Evolutionary conservation across 1,140 invertebrate genomes (phyloP).

Genomic region (Oryzaephilus surinamensis): DNA sequence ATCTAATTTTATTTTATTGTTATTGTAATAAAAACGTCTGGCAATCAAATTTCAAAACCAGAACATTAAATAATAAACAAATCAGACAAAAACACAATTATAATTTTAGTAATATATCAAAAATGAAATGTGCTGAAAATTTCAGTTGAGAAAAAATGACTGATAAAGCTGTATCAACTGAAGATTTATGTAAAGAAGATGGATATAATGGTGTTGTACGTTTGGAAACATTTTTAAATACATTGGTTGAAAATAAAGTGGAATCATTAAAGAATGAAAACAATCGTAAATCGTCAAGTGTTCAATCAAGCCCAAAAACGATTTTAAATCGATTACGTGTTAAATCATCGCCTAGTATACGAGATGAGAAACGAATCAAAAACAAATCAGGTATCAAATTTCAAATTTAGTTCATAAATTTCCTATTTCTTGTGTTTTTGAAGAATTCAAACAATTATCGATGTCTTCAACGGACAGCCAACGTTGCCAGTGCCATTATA

Average conservation of each 20-base stretch:
- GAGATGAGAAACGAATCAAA: no score
- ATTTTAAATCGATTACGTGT: constrained; percentile 27
- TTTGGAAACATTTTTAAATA: constrained; percentile 52
- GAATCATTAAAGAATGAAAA: constrained; percentile 29
- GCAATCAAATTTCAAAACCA: neutral
- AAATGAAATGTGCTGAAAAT: neutral
- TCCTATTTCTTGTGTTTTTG: no score
- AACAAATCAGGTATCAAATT: constrained; percentile 3
- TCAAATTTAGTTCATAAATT: no score
- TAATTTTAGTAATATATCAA: no score
- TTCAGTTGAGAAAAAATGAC: constrained; percentile 9
- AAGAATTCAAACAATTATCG: no score
- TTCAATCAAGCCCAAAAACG: constrained; percentile 27
- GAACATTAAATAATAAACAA: no score
- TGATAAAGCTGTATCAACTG: constrained; percentile 59
- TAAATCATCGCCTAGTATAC: no score
- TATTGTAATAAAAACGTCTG: neutral
- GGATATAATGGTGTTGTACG: constrained; percentile 43
- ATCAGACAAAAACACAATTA: no score
- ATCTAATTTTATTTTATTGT: no score
- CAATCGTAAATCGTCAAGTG: constrained; percentile 20
- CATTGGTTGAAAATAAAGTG: constrained; percentile 52
- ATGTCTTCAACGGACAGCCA: no score
- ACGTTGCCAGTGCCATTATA: no score
- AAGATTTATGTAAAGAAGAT: constrained; percentile 38